Conservation (phyloP, 2,113 vertebrate genomes). For the Xenopus laevis region DNA sequence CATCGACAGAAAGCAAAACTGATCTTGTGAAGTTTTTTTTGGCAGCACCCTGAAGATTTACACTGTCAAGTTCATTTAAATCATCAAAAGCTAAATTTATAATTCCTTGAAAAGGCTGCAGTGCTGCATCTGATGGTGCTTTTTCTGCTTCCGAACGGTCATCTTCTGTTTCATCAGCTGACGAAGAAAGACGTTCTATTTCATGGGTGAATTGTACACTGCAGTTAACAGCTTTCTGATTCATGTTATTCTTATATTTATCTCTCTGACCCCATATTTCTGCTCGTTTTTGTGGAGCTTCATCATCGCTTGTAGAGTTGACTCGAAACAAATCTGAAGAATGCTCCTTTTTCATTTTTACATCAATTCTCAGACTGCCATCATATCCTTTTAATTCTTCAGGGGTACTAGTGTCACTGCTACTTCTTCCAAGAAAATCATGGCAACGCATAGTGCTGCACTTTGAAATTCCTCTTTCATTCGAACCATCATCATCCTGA, state of each 20-base stretch:
- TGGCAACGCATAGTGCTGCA: slow-evolving; percentile 92
- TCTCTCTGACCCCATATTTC: slow-evolving; percentile 75
- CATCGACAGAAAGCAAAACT: slow-evolving; percentile 90
- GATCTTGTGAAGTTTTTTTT: slow-evolving; percentile 83
- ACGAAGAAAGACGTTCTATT: slow-evolving; percentile 80
- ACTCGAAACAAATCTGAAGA: slow-evolving; percentile 67
- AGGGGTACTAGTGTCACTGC: slow-evolving; percentile 95
- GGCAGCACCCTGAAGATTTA: slow-evolving; percentile 66
- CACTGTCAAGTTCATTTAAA: slow-evolving; percentile 73
- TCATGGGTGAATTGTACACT: slow-evolving; percentile 64
- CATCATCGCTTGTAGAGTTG: slow-evolving; percentile 91
- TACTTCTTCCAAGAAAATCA: slow-evolving; percentile 93
- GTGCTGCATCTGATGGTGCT: slow-evolving; percentile 57
- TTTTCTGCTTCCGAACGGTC: slow-evolving; percentile 81
- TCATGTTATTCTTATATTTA: slow-evolving; percentile 51
- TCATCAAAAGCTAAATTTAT: slow-evolving; percentile 94
- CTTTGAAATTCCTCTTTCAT: slow-evolving; percentile 85
- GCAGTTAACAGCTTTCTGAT: slow-evolving; percentile 55
- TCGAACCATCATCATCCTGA: slow-evolving; percentile 92
- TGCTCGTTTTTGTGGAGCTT: slow-evolving; percentile 69
- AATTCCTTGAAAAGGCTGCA: slow-evolving; percentile 84
- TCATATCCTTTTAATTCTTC: slow-evolving; percentile 93
- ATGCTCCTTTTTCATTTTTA: slow-evolving; percentile 80
- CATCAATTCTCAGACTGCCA: slow-evolving; percentile 83
- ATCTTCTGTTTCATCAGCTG: slow-evolving; percentile 89